Evolutionary conservation across 2,888 invertebrate genomes (phyloP).

Genomic region (Hyposoter dolosus): DNA sequence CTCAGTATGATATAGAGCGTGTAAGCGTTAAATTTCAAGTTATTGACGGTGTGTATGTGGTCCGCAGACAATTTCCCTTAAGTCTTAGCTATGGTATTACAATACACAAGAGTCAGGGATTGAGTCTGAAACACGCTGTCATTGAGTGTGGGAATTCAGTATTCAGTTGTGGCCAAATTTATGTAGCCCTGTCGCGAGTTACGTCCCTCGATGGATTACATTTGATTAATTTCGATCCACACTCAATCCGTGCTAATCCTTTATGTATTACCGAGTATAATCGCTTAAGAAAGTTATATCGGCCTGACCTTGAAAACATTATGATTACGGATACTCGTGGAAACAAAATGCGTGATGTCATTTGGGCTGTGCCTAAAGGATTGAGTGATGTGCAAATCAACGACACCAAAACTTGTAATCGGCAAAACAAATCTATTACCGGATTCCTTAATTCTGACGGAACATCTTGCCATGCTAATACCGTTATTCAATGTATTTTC

Average conservation of each 20-base stretch:
- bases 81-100: background rate
- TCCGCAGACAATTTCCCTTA: slow-evolving; percentile 48
- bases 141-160: slow-evolving; percentile 63
- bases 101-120: too few species aligned
- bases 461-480: slow-evolving; percentile 45
- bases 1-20: slow-evolving; percentile 62
- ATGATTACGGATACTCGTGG: background rate
- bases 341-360: too few species aligned
- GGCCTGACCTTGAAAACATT: background rate
- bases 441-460: background rate
- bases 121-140: too few species aligned
- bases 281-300: background rate
- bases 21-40: slow-evolving; percentile 72
- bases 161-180: slow-evolving; percentile 70
- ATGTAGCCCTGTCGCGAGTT: slow-evolving; percentile 72
- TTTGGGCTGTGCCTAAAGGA: too few species aligned
- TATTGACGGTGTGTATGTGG: slow-evolving; percentile 66
- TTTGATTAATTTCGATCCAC: slow-evolving; percentile 72
- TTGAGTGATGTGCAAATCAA: background rate
- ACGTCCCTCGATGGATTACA: slow-evolving; percentile 70
- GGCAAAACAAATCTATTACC: slow-evolving; percentile 17
- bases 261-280: slow-evolving; percentile 39
- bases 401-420: background rate
- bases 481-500: slow-evolving; percentile 35
- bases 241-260: slow-evolving; percentile 61